Evolutionary conservation across 2,797 vertebrate species (phyloP), one percentile per base, ranked within the genome.

Genomic region (Champsocephalus gunnari): DNA sequence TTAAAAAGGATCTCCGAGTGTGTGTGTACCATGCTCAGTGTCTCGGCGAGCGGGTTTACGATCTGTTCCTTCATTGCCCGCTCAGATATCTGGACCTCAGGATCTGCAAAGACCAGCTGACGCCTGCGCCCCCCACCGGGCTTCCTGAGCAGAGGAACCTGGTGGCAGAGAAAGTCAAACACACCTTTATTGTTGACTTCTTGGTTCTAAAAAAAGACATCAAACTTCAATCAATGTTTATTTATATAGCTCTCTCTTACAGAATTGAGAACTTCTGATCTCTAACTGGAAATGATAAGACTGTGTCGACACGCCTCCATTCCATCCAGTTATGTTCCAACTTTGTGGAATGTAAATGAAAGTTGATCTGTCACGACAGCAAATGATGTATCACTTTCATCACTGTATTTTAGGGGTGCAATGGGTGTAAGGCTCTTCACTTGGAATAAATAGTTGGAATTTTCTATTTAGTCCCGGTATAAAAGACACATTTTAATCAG

Each of bases 61-160:
- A 94, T 92, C 87, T 96, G 95, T 51, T 92, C 79, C 77, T 84
- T 88, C 89, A 96, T 94, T 3, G 83, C 87, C 69, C 85, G 61
- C 49, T 93, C 79, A 28, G 95, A 87, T 48, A 97, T 95, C 90
- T 96, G 96, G 66, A 93, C 93, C 73, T 94, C 77, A 16, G 84
- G 84, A 71, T 96, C 96, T 8, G 90, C 89, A 58, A 96, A 96
- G 12, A 93, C 69, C 75, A 96, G 88, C 78, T 90, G 95, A 57
- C 93, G 90, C 48, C 92, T 83, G 14, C 89, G 91, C 7, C 67
- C 12, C 66, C 73, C 32, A 1, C 54, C 2, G 0, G 67, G 75
- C 55, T 75, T 89, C 61, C 55, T 72, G 0, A 53, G 55, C 45
- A 76, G 78, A 71, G 34, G 64, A 67, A 41, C 60, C 86, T 91